Evolutionary conservation across 2,113 vertebrate genomes (phyloP).

Genomic region (Ancistrus triradiatus): DNA sequence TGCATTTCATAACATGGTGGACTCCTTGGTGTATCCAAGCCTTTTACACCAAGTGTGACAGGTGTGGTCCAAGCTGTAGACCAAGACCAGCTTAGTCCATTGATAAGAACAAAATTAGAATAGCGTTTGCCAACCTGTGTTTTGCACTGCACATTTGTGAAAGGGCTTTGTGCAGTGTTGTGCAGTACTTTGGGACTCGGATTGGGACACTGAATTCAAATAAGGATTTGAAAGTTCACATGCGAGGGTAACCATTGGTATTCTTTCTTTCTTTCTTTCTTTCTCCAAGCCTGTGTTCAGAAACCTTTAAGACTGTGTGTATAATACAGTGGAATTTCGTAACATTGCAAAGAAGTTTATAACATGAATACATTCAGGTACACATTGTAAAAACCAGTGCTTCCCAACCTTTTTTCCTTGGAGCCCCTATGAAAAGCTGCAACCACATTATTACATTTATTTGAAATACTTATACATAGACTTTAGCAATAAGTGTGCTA

Average conservation of each 20-base stretch:
- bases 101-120: background rate
- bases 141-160: background rate
- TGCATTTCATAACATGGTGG: conserved; percentile 10
- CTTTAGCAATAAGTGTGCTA: no score
- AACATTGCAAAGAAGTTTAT: no score
- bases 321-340: no score
- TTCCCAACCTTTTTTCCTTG: no score
- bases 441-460: no score
- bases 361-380: no score
- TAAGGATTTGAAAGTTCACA: background rate
- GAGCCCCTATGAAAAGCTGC: no score
- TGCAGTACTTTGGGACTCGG: background rate
- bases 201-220: background rate
- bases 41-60: background rate
- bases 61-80: background rate
- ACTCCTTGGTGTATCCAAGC: background rate
- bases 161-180: conserved; percentile 11
- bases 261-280: no score
- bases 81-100: background rate
- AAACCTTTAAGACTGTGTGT: conserved; percentile 1
- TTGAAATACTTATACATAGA: no score
- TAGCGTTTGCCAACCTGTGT: background rate
- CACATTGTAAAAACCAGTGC: no score
- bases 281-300: conserved; percentile 2
- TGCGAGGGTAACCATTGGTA: no score